Evolutionary conservation across 2,113 vertebrate genomes (phyloP).

Genomic region (Pampusana beccarii): DNA sequence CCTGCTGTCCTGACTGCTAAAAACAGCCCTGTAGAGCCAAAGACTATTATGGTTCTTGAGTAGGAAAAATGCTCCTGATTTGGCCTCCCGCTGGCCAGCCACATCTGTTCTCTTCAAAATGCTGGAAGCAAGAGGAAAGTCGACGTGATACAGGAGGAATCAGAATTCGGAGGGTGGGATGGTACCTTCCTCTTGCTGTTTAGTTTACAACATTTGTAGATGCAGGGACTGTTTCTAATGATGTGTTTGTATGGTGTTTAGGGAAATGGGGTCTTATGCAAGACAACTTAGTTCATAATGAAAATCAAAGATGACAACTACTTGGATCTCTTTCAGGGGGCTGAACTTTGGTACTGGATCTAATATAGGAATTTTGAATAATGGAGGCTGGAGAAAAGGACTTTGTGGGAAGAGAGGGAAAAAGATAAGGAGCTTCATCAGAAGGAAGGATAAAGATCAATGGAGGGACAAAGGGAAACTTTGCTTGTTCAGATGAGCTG

Average conservation of each 20-base stretch:
- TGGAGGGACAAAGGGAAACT: neutral
- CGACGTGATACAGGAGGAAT: rapidly evolving
- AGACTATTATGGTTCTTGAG: neutral
- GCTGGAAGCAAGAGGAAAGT: neutral
- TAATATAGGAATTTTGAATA: neutral
- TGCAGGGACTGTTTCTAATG: neutral
- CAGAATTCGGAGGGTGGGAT: neutral
- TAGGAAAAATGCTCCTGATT: neutral
- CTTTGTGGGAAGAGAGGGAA: neutral
- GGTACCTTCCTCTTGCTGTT: neutral
- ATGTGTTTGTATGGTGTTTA: neutral
- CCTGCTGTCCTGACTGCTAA: constrained; percentile 49
- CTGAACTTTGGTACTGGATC: neutral
- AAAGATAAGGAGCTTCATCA: neutral
- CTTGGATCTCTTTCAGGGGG: neutral
- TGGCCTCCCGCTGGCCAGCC: neutral
- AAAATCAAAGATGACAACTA: neutral
- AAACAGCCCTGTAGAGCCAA: constrained; percentile 33
- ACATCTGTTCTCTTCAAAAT: constrained; percentile 9
- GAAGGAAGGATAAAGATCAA: neutral
- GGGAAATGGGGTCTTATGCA: neutral
- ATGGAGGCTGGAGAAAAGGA: neutral
- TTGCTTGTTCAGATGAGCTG: rapidly evolving
- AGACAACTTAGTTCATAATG: neutral
- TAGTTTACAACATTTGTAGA: neutral